phyloP scores from a whole-genome alignment of 2,888 invertebrate genomes.

The Eilema caniola region DNA sequence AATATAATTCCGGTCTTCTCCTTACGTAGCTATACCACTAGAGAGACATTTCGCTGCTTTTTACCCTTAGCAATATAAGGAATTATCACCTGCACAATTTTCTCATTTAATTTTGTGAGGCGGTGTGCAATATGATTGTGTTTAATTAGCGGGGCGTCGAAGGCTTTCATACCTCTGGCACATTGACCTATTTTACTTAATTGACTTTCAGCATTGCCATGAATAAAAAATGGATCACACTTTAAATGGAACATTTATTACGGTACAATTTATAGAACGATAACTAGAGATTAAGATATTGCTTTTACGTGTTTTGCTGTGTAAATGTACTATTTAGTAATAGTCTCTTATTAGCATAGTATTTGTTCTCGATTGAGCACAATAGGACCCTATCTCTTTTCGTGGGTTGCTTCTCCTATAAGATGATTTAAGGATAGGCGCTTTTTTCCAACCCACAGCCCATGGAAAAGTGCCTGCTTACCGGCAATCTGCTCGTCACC shows the following conservation, averaged over 20 bases:
- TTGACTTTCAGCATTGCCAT: conserved; percentile 21
- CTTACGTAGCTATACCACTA: no score
- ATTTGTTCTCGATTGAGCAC: no score
- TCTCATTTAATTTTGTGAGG: conserved; percentile 14
- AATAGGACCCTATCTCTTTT: no score
- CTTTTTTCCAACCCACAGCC: no score
- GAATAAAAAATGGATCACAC: conserved; percentile 19
- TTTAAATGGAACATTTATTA: conserved; percentile 5
- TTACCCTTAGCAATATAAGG: not conserved
- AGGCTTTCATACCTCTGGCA: conserved; percentile 20
- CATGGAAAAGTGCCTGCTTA: no score
- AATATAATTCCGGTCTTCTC: no score
- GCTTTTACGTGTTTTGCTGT: not conserved
- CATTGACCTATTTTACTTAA: conserved; percentile 27
- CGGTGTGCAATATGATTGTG: conserved; percentile 14
- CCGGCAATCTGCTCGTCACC: no score
- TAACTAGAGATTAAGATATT: conserved; percentile 9
- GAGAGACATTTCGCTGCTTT: not conserved
- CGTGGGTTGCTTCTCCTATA: no score
- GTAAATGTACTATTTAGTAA: not conserved
- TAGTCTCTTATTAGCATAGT: no score
- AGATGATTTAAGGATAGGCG: no score
- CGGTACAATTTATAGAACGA: conserved; percentile 12
- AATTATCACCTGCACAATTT: conserved; percentile 11
- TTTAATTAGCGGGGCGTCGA: conserved; percentile 21